Conservation (phyloP, 2,888 invertebrate genomes). For the Synergus gifuensis region DNA sequence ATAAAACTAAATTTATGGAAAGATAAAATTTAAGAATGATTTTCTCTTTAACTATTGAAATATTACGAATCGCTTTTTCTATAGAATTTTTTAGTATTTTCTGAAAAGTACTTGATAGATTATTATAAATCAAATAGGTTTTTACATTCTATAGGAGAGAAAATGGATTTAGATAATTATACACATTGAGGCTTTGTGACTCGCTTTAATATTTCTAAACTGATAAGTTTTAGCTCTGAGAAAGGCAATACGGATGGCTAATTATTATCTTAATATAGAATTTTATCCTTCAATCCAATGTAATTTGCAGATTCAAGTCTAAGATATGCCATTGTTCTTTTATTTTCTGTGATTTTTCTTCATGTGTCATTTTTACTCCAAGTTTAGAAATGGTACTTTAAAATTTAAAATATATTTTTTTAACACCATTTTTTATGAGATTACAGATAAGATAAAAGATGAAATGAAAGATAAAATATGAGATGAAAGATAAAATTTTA, state of each 20-base stretch:
- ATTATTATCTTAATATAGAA: conserved; percentile 27
- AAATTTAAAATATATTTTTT: background rate
- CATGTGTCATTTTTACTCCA: background rate
- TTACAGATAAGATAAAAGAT: too few species aligned
- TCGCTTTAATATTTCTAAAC: background rate
- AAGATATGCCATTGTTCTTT: conserved; percentile 8
- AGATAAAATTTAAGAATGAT: too few species aligned
- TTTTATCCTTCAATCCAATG: conserved; percentile 15
- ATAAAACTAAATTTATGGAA: too few species aligned
- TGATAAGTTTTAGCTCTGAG: background rate
- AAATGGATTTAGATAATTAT: conserved; percentile 4
- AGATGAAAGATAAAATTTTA: too few species aligned
- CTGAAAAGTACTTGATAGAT: background rate
- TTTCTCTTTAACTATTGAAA: background rate
- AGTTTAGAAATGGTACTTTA: too few species aligned
- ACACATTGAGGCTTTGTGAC: conserved; percentile 6
- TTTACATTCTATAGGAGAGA: background rate
- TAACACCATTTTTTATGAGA: too few species aligned
- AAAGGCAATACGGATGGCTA: background rate
- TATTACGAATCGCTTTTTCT: background rate
- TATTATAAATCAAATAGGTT: background rate
- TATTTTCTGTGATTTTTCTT: background rate
- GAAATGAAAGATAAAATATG: too few species aligned
- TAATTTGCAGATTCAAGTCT: background rate
- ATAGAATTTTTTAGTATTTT: background rate